These are phyloP conservation scores for Cosmopolites sordidus DNA, from an alignment of 2,888 invertebrate genomes.

Conservation along the genomic window DNA sequence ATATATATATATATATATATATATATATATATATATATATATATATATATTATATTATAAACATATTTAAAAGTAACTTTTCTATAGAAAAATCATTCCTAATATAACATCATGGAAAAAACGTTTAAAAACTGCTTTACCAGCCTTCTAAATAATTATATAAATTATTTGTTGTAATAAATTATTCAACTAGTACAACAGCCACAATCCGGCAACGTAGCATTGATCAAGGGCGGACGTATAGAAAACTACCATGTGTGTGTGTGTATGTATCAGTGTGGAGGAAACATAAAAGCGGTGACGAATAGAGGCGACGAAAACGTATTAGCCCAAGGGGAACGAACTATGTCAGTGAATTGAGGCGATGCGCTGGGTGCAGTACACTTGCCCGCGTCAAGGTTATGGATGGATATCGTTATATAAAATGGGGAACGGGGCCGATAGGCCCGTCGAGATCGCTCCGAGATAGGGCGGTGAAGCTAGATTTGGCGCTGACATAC, in stretches of 20 bases:
- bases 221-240: constrained; percentile 16
- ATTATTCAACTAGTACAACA: too few species aligned
- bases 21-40: too few species aligned
- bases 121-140: too few species aligned
- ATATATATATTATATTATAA: too few species aligned
- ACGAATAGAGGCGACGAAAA: constrained; percentile 20
- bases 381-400: constrained; percentile 27
- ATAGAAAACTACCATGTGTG: constrained; percentile 14
- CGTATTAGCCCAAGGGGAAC: constrained; percentile 21
- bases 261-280: neutral
- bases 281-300: constrained; percentile 14
- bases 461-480: neutral
- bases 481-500: too few species aligned
- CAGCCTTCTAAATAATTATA: too few species aligned
- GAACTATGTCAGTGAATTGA: constrained; percentile 18
- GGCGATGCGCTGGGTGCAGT: constrained; percentile 13
- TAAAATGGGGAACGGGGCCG: constrained; percentile 20
- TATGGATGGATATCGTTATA: constrained; percentile 18
- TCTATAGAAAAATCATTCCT: too few species aligned
- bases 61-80: too few species aligned
- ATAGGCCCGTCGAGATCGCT: constrained; percentile 1
- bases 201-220: constrained; percentile 9
- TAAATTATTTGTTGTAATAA: too few species aligned
- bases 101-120: too few species aligned
- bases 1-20: too few species aligned